phyloP scores from a whole-genome alignment of 35 echinoderm and acorn worm species.

The Strongylocentrotus purpuratus region DNA sequence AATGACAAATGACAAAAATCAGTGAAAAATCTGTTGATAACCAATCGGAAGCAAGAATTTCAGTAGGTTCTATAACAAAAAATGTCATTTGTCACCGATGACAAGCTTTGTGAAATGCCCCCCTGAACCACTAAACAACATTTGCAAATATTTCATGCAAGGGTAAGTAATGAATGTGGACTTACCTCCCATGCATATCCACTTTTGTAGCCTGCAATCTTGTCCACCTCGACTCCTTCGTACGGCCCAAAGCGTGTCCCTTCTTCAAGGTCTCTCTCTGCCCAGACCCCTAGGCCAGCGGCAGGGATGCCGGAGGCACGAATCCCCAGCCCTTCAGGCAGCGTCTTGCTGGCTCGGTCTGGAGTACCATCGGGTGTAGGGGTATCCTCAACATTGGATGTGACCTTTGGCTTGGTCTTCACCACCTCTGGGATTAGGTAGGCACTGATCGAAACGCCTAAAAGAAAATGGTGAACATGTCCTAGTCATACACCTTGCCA shows the following conservation, averaged over 20 bases:
- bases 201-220: conserved; percentile 17
- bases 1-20: too few species aligned
- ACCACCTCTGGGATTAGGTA: neutral
- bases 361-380: neutral
- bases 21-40: too few species aligned
- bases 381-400: neutral
- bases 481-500: too few species aligned
- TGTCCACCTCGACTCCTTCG: neutral
- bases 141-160: too few species aligned
- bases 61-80: too few species aligned
- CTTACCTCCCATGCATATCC: conserved; percentile 43
- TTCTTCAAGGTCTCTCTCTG: neutral
- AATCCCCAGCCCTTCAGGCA: neutral
- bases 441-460: neutral
- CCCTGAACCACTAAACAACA: too few species aligned
- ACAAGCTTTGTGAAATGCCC: too few species aligned
- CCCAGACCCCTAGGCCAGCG: conserved; percentile 24
- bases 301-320: neutral
- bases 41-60: too few species aligned
- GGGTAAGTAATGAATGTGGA: neutral
- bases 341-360: neutral
- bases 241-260: conserved; percentile 24
- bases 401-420: conserved; percentile 12
- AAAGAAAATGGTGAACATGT: neutral
- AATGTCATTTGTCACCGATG: too few species aligned